Evolutionary conservation across 2,888 invertebrate species (phyloP).

Genomic region (Xestia xanthographa): DNA sequence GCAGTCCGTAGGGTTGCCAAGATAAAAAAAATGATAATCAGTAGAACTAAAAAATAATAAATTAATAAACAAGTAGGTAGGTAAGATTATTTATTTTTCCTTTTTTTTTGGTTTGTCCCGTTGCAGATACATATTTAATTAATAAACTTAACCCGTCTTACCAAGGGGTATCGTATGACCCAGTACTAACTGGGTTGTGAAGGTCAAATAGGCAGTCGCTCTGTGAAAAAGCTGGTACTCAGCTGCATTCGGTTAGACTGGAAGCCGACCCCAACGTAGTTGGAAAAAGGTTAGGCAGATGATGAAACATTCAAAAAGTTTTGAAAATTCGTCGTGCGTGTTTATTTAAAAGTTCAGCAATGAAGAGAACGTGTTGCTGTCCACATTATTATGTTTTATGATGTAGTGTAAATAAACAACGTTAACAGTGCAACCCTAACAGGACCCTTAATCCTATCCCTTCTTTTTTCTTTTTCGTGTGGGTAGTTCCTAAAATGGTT

Average conservation of each 20-base stretch:
- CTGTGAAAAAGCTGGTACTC: no score
- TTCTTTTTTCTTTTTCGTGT: no score
- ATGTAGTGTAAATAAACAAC: no score
- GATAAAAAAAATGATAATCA: neutral
- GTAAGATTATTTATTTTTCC: neutral
- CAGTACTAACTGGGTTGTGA: no score
- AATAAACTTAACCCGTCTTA: neutral
- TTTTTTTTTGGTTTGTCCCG: neutral
- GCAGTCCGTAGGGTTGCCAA: constrained; percentile 50
- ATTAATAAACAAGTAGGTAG: neutral
- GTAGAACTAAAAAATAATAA: no score
- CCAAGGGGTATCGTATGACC: no score
- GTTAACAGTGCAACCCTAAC: neutral
- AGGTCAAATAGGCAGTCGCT: no score
- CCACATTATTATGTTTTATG: neutral
- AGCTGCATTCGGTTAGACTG: no score
- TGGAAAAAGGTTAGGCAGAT: no score
- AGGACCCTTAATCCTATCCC: neutral
- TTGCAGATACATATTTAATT: neutral
- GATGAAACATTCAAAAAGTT: no score
- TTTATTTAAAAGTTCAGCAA: neutral
- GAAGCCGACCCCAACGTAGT: no score
- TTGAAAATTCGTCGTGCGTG: neutral
- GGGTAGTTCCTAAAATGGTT: no score
- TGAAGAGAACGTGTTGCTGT: neutral